Base-by-base conservation (phyloP, 2,888 invertebrate species). In the Oxycera nigricornis region DNA sequence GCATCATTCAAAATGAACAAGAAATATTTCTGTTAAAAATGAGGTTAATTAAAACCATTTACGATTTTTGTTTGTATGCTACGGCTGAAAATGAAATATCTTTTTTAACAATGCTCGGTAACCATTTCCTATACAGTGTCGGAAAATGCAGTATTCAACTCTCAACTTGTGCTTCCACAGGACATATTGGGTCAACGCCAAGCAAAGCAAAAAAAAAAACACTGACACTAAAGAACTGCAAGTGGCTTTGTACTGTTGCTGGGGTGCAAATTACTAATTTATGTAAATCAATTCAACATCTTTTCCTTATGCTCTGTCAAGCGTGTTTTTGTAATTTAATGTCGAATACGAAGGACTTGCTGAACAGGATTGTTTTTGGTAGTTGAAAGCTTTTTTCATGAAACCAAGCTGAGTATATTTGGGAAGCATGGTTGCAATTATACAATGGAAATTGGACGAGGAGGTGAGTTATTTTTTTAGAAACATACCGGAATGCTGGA, bases 231-330 rank as follows among this genome's bases (percentile, higher is more conserved):
- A 31, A 35, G 31, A 35, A 31, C 35, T 17, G n/a, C 1, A 61
- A 59, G 59, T 59, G 59, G 61, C 35, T 30, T 31, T 30, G 35
- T 35, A 31, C 20, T 61, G 22, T 11, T 28, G n/a, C 50, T 68
- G 24, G 26, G 11, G 11, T 41, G 50, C 28, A 68, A 68, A 68
- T 68, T 68, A 50, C 68, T 68, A 68, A 68, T 68, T 68, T 68
- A 68, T 68, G 68, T 28, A 68, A 68, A 68, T 68, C 68, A 68
- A 68, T 68, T 68, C 50, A 68, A 68, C n/a, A n/a, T 14, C 68
- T 68, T 50, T 68, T 46, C 28, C 35, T 7, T 35, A 39, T 20
- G 20, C 30, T 28, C 7, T 55, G 55, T n/a, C 28, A 9, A n/a
- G n/a, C 17, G 28, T 59, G 30, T 59, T 59, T 14, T 28, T 59